Conservation (phyloP, 2,113 vertebrate species). For the Carettochelys insculpta region DNA sequence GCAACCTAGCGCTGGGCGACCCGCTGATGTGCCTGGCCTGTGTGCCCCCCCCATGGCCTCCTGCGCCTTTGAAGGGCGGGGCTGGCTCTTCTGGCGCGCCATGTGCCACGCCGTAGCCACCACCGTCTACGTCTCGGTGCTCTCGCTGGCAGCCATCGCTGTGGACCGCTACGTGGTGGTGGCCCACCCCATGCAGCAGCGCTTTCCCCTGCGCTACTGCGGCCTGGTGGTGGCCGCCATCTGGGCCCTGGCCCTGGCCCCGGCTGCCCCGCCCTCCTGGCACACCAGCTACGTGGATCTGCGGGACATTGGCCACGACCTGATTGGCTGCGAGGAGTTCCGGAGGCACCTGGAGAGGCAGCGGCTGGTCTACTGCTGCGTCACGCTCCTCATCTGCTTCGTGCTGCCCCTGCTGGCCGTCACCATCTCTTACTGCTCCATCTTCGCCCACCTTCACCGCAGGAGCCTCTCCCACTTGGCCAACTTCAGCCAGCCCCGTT, state of each 20-base stretch:
- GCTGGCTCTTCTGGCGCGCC: conserved; percentile 79
- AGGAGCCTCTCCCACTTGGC: conserved; percentile 74
- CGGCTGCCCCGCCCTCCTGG: conserved; percentile 76
- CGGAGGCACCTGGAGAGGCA: conserved; percentile 73
- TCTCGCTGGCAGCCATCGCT: conserved; percentile 82
- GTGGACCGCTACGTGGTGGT: conserved; percentile 82
- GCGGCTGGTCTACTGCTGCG: conserved; percentile 79
- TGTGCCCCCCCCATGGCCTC: conserved; percentile 80
- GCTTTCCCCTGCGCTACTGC: conserved; percentile 75
- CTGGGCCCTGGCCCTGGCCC: conserved; percentile 76
- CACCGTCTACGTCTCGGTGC: conserved; percentile 79
- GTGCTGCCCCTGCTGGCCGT: conserved; percentile 82
- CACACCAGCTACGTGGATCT: conserved; percentile 78
- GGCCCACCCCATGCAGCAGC: conserved; percentile 74
- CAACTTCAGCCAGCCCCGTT: conserved; percentile 67
- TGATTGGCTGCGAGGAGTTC: conserved; percentile 83
- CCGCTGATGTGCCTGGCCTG: conserved; percentile 83
- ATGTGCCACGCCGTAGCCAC: conserved; percentile 79
- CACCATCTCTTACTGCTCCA: conserved; percentile 81
- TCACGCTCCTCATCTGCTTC: conserved; percentile 77
- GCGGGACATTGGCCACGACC: conserved; percentile 70
- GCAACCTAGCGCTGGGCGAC: conserved; percentile 80
- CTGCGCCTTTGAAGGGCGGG: conserved; percentile 77
- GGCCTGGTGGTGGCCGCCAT: conserved; percentile 69
- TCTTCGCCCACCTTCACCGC: conserved; percentile 73